phyloP scores from a whole-genome alignment of 2,797 vertebrate species.

The Smutsia gigantea region DNA sequence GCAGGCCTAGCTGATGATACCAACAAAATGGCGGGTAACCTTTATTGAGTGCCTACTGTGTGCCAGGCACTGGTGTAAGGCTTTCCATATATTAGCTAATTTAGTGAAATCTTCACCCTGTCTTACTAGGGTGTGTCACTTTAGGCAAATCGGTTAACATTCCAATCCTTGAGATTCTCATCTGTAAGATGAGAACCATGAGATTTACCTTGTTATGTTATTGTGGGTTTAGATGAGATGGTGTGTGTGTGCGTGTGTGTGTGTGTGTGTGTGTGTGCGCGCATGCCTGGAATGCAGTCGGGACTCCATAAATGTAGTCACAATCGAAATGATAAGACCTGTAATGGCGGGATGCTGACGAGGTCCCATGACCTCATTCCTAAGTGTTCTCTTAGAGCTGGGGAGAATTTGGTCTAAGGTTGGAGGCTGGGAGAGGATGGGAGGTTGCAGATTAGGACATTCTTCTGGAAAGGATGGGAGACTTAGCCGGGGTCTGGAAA shows the following conservation, averaged over 20 bases:
- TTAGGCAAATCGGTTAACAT: not conserved
- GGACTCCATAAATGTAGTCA: not conserved
- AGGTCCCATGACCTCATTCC: rapidly evolving
- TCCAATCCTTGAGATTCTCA: not conserved
- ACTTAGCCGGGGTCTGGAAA: not conserved
- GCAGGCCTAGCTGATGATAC: not conserved
- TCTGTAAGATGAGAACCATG: not conserved
- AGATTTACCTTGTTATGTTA: not conserved
- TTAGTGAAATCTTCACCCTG: not conserved
- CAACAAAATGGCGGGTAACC: not conserved
- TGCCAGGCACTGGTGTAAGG: too few relatives aligned
- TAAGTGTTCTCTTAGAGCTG: not conserved
- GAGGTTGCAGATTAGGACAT: not conserved
- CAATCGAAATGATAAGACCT: not conserved
- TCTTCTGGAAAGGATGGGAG: not conserved
- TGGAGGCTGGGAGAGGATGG: not conserved
- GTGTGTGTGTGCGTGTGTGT: not conserved
- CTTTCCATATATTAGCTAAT: not conserved
- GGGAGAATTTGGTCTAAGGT: not conserved
- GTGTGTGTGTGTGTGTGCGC: not conserved
- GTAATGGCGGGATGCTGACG: not conserved
- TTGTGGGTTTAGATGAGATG: not conserved
- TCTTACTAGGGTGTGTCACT: not conserved
- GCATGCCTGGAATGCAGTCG: not conserved
- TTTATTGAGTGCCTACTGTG: not conserved